These are phyloP conservation scores for Pluvianellus socialis DNA, from an alignment of 2,113 vertebrate genomes.

Conservation along the genomic window DNA sequence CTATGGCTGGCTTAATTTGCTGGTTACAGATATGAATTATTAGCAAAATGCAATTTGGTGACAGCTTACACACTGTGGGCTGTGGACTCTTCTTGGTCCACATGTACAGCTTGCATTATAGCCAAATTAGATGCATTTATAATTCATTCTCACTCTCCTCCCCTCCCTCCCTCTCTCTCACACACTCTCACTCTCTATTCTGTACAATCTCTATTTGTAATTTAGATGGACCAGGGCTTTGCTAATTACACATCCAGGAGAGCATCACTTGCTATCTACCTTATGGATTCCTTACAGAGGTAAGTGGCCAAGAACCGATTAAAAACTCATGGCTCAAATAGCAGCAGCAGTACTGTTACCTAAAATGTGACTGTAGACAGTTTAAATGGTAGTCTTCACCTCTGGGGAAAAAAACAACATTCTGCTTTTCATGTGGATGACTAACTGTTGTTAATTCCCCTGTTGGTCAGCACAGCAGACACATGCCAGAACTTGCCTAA, in stretches of 20 bases:
- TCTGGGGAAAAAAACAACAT: not conserved
- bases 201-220: not conserved
- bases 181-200: not conserved
- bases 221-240: not conserved
- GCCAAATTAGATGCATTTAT: constrained; percentile 27
- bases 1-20: constrained; percentile 49
- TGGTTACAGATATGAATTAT: constrained; percentile 34
- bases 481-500: not conserved
- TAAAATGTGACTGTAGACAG: not conserved
- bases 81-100: not conserved
- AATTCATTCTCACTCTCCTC: not conserved
- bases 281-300: not conserved
- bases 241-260: not conserved
- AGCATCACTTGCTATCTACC: not conserved
- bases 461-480: not conserved
- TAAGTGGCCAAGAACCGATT: not conserved
- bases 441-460: not conserved
- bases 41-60: constrained; percentile 6
- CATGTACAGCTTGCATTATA: not conserved
- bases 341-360: not conserved
- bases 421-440: not conserved
- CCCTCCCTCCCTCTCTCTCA: not conserved
- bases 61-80: constrained; percentile 4
- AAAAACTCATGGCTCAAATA: not conserved
- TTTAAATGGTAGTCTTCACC: not conserved